Base-by-base conservation (phyloP, 2,113 vertebrate species). In the Nesoenas mayeri region DNA sequence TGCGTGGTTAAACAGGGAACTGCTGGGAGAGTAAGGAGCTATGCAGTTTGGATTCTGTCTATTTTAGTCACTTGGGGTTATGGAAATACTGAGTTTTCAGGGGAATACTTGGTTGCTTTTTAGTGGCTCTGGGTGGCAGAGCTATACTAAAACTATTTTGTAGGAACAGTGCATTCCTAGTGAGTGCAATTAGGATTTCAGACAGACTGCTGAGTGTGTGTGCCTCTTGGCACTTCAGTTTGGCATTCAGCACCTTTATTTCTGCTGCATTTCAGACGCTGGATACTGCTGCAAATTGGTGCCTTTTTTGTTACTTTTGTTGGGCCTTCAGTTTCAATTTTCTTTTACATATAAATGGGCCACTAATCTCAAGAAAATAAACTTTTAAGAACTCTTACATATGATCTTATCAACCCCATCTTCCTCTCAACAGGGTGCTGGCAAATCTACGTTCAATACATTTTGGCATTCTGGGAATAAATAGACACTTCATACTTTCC, bases 351-450 rank as follows among this genome's bases (percentile, higher is more conserved):
- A 3, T n/a, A 67, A 94, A 42, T 60, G 38, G 26, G 4, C 38
- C 15, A 17, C 61, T 93, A 67, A 89, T 79, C 14, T 85, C 51
- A 88, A 85, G 70, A 84, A 90, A 88, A 91, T 82, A 91, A 89
- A 85, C 11, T 34, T 78, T 54, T 1, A 67, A 67, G 47, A 71
- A 38, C 40, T 84, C 60, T 81, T 80, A 79, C 24, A 8, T 82
- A 19, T 1, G 10, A 44, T 71, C n/a, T 74, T 90, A 60, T 53
- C 72, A 77, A 69, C 19, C 38, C 62, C 18, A 12, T 82, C 51
- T 70, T 93, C 70, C 28, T 91, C 83, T 73, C 12, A 29, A 34
- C 64, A 83, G 58, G 32, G 8, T 79, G 38, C 80, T 94, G 77
- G 62, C 48, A 85, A 65, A 79, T 79, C 53, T 6, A 42, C 29